These are phyloP conservation scores for Clarias magur DNA, from an alignment of 2,113 vertebrate species.

Conservation along the genomic window DNA sequence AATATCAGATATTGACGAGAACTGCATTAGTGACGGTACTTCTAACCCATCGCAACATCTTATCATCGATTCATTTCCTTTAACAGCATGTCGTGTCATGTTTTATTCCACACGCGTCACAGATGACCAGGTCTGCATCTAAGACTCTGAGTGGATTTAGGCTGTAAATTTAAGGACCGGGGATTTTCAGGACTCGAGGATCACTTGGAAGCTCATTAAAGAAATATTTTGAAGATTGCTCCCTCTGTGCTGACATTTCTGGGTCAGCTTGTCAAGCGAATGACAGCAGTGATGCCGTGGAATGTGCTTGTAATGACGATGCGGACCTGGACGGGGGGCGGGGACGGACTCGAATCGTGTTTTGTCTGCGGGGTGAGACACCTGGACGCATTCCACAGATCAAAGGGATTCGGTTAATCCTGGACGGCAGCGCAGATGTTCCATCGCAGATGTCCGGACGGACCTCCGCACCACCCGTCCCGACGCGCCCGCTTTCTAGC, in stretches of 20 bases:
- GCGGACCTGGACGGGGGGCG: neutral
- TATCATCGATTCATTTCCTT: neutral
- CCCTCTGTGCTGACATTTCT: conserved; percentile 59
- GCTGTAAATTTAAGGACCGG: neutral
- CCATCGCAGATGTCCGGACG: neutral
- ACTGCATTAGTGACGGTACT: too few species aligned
- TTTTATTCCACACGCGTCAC: neutral
- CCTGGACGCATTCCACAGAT: conserved; percentile 31
- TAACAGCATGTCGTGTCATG: neutral
- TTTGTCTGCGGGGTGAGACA: conserved; percentile 30
- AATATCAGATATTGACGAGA: neutral
- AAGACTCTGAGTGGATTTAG: neutral
- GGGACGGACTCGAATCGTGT: conserved; percentile 1
- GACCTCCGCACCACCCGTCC: neutral
- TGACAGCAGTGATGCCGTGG: conserved; percentile 28
- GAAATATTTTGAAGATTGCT: conserved; percentile 50
- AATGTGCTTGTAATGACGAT: conserved; percentile 19
- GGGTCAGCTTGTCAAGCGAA: conserved; percentile 47
- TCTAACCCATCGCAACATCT: neutral
- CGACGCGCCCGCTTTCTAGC: conserved; percentile 1
- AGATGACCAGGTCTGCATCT: neutral
- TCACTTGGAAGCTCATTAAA: conserved; percentile 51
- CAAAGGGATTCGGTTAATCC: conserved; percentile 13
- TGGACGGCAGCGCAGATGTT: conserved; percentile 24
- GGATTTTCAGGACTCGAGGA: conserved; percentile 19